Evolutionary conservation across 2,113 vertebrate genomes (phyloP).

Genomic region (Ellobius talpinus): DNA sequence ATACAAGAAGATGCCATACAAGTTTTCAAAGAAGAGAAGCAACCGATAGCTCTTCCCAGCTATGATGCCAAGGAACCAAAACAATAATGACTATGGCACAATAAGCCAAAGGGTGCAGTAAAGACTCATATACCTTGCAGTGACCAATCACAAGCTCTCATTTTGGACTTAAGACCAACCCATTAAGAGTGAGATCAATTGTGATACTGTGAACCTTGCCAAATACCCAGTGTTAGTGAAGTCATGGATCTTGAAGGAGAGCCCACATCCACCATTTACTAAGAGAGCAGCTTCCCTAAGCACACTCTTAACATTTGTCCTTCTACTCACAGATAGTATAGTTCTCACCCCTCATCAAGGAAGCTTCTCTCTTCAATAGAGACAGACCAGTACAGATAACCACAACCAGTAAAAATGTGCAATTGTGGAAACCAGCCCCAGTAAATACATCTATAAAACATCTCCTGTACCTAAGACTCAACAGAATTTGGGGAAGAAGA

Average conservation of each 20-base stretch:
- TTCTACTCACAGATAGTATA: not conserved
- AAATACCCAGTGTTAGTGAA: not conserved
- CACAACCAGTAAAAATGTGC: not conserved
- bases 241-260: not conserved
- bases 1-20: not conserved
- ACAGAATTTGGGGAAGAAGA: not conserved
- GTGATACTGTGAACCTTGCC: not conserved
- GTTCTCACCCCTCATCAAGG: not conserved
- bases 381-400: not conserved
- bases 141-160: not conserved
- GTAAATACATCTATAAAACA: not conserved
- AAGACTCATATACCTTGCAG: not conserved
- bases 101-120: not conserved
- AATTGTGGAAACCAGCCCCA: not conserved
- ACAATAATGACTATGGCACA: not conserved
- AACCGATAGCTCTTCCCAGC: not conserved
- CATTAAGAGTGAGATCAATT: not conserved
- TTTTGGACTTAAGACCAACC: not conserved
- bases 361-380: not conserved
- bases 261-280: not conserved
- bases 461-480: not conserved
- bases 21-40: not conserved
- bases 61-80: not conserved
- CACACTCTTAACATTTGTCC: not conserved
- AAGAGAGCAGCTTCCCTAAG: not conserved